Percentiles rank a stretch among this genome's conserved stretches.
Evolutionary conservation across 2,888 invertebrate species (phyloP).

Genomic region (Embidobia sp.): DNA sequence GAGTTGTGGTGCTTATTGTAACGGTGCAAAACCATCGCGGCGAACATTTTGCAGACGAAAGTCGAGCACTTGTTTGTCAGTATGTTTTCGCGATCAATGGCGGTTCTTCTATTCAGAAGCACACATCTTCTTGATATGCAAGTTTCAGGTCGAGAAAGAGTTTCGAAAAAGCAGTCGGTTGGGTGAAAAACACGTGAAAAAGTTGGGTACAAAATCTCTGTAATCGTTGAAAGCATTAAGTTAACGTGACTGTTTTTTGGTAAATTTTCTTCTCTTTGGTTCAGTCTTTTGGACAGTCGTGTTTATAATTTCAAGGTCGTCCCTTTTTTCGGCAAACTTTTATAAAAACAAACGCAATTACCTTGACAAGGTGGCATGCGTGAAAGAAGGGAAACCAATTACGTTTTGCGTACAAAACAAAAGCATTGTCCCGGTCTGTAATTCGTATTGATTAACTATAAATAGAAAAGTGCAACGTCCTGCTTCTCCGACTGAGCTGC

Average conservation of each 20-base stretch:
- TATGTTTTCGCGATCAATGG: slow-evolving; percentile 14
- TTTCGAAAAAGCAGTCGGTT: too few species aligned
- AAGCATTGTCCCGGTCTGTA: slow-evolving; percentile 24
- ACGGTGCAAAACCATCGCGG: slow-evolving; percentile 80
- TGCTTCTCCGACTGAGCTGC: slow-evolving; percentile 29
- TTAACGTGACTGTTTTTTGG: too few species aligned
- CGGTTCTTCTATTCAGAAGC: slow-evolving; percentile 11
- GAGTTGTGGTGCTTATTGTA: slow-evolving; percentile 75
- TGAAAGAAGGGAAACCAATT: not conserved
- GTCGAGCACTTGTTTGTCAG: slow-evolving; percentile 31
- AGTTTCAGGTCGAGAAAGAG: too few species aligned
- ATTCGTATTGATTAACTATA: slow-evolving; percentile 57
- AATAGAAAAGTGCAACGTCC: slow-evolving; percentile 60
- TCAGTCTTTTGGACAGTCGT: too few species aligned
- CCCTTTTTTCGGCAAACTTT: not conserved
- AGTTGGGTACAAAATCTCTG: too few species aligned
- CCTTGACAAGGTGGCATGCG: too few species aligned
- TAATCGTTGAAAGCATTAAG: too few species aligned
- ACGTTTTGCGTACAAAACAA: slow-evolving; percentile 18
- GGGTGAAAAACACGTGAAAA: too few species aligned
- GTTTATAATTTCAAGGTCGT: too few species aligned
- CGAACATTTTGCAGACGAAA: slow-evolving; percentile 74
- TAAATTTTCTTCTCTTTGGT: too few species aligned
- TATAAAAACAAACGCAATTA: not conserved
- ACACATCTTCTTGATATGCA: slow-evolving; percentile 27